A percentile compares a stretch with the other conserved stretches of the same genome.
Conservation (phyloP, 2,888 invertebrate genomes). For the Drosophila incognita region DNA sequence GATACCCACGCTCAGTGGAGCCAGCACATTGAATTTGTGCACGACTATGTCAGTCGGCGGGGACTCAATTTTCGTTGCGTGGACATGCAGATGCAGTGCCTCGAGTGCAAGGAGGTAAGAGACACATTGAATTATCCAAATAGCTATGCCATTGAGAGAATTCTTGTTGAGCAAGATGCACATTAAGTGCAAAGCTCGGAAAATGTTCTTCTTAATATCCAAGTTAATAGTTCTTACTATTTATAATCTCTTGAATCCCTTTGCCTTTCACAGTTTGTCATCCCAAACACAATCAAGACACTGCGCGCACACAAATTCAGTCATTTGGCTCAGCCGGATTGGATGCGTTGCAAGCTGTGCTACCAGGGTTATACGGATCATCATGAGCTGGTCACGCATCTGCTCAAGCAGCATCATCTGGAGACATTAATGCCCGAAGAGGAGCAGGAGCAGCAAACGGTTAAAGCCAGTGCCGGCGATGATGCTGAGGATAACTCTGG, state of each 20-base stretch:
- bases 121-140: background rate
- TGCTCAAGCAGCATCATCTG: conserved; percentile 72
- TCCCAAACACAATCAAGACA: conserved; percentile 68
- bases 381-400: conserved; percentile 69
- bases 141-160: background rate
- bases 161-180: background rate
- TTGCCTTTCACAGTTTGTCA: conserved; percentile 58
- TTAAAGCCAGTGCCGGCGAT: conserved; percentile 6
- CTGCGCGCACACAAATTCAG: conserved; percentile 79
- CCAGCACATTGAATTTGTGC: conserved; percentile 81
- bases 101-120: conserved; percentile 76
- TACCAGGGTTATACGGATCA: conserved; percentile 69
- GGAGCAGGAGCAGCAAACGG: conserved; percentile 24
- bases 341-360: conserved; percentile 81
- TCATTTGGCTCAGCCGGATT: conserved; percentile 77
- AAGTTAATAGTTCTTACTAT: background rate
- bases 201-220: background rate
- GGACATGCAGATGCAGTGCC: conserved; percentile 76
- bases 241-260: background rate
- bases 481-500: conserved; percentile 44
- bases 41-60: conserved; percentile 75
- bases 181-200: background rate
- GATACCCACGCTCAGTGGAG: conserved; percentile 77
- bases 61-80: conserved; percentile 78
- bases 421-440: conserved; percentile 52